Percentiles rank a stretch among this genome's conserved stretches.
Conservation (phyloP, 2,888 invertebrate species). For the Hoplodrina ambigua region DNA sequence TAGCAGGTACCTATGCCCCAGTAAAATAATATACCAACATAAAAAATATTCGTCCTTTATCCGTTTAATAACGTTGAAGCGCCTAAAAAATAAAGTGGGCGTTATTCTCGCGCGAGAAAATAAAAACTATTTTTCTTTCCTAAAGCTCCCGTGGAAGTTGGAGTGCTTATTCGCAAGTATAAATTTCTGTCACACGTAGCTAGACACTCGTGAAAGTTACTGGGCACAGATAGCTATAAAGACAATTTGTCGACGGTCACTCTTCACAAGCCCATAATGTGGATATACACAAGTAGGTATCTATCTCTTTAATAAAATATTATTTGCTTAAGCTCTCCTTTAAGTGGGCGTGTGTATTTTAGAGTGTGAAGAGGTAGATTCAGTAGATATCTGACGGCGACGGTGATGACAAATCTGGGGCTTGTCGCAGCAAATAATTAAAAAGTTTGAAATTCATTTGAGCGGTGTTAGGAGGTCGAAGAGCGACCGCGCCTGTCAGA, state of each 20-base stretch:
- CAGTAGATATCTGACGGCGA: conserved; percentile 45
- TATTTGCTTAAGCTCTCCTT: conserved; percentile 14
- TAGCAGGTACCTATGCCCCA: conserved; percentile 10
- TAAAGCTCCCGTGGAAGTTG: conserved; percentile 64
- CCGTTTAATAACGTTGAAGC: conserved; percentile 67
- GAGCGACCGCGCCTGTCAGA: conserved; percentile 79
- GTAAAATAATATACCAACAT: conserved; percentile 54
- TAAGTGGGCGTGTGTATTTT: conserved; percentile 10
- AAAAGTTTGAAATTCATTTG: conserved; percentile 82
- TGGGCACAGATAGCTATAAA: conserved; percentile 51
- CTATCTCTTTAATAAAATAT: conserved; percentile 10
- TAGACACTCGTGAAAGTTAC: conserved; percentile 52
- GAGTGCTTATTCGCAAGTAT: conserved; percentile 71
- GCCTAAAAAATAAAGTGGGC: conserved; percentile 65
- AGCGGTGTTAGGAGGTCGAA: conserved; percentile 76
- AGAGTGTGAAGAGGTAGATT: conserved; percentile 1
- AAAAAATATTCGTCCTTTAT: conserved; percentile 64
- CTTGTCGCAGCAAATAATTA: conserved; percentile 79
- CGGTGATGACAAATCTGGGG: conserved; percentile 72
- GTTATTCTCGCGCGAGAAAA: conserved; percentile 57
- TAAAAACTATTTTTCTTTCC: conserved; percentile 69
- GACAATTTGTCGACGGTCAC: conserved; percentile 57
- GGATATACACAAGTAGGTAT: conserved; percentile 32
- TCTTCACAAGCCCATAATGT: conserved; percentile 39
- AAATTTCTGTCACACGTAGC: conserved; percentile 70